Evolutionary conservation across 2,113 vertebrate species (phyloP), one percentile per base, ranked within the genome.

Genomic region (Agelaius tricolor): DNA sequence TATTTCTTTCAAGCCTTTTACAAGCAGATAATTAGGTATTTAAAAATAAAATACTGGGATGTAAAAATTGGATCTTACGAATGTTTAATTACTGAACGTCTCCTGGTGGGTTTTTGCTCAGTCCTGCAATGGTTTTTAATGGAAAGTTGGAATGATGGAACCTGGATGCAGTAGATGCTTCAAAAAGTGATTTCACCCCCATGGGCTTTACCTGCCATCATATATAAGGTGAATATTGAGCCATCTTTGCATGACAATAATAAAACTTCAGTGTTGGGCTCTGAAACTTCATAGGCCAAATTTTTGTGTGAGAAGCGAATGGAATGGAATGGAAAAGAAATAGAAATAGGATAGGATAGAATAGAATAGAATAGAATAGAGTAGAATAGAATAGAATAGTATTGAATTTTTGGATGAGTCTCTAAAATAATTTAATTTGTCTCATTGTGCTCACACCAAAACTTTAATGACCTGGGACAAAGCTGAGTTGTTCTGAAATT

Each of bases 21-120:
- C 31, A 41, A 78, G 78, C 33, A 39, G 37, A 43, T 92, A 75
- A 93, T 89, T 84, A 57, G 30, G 30, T 82, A 18, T 87, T 89
- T 94, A 89, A 87, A 94, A 91, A 75, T 91, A 86, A 93, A 93
- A 84, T 67, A 44, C 24, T 37, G 66, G 20, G 43, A 41, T 84
- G 69, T 93, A 79, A 87, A 84, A 93, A 82, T 52, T 87, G 66
- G 47, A 44, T 93, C 43, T 39, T 35, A 73, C 13, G 15, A 86
- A 69, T 62, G 66, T 62, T 92, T 85, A 88, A 88, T 87, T 93
- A 68, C 41, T 58, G 35, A 79, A 57, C 46, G 31, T 44, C 49
- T 87, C 77, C 47, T 73, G 49, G 59, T 68, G 55, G 51, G 17
- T 55, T 95, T 92, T 83, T 86, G 71, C 21, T 44, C 15, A 20